Evolutionary conservation across 2,113 vertebrate species (phyloP), one percentile per base, ranked within the genome.

Genomic region (Rhynchomys soricoides): DNA sequence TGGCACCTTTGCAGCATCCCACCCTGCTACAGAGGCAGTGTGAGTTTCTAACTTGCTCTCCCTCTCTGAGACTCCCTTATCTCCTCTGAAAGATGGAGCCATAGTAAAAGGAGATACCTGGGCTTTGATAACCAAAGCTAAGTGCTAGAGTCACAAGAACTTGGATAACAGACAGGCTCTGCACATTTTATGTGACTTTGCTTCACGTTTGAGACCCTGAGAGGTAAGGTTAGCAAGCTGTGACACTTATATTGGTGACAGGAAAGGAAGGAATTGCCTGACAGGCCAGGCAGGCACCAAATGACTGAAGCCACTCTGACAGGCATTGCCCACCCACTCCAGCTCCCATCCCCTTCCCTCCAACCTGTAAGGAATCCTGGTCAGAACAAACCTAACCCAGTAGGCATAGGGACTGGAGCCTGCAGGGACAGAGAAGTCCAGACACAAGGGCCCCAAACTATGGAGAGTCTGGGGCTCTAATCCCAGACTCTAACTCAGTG

Each of bases 101-200:
- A 0, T 2, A 10, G 16, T 48, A 43, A 0, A 0, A 62, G 73
- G 1, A 40, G 24, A 19, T 6, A 1, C 1, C 1, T 26, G 11
- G 71, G 24, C n/a, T 34, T n/a, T 3, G 34, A 29, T 31, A 29
- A 68, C 66, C 68, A n/a, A 9, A 2, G 57, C 4, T 83, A 29
- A 7, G 59, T 1, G 85, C 79, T 29, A 48, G 81, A 90, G 21
- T 52, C 70, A 45, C 45, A 86, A 94, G 83, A 90, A 81, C 52
- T 26, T 34, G 11, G 40, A 85, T 92, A 31, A 13, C 64, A 26
- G 95, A 62, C 22, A 48, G n/a, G 9, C n/a, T 78, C 70, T 45
- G 79, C 8, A 81, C 37, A 12, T 93, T 43, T 83, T 66, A 21
- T 90, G 87, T 88, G 62, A 68, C 87, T 88, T 95, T 93, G 62